Percentiles rank a stretch among this genome's conserved stretches.
Evolutionary conservation across 1,140 invertebrate genomes (phyloP).

Genomic region (Drosophila jambulina): DNA sequence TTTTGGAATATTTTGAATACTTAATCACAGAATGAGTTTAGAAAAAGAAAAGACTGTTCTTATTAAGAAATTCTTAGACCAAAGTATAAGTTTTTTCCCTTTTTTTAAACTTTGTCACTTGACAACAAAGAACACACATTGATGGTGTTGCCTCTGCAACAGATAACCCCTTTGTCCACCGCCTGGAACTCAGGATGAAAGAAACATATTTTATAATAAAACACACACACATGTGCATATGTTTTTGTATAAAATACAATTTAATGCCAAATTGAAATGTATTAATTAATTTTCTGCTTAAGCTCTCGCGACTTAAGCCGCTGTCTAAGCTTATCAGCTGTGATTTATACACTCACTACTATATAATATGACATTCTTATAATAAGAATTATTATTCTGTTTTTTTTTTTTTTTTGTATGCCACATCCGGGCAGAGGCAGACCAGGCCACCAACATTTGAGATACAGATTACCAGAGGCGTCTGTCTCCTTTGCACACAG

Average conservation of each 20-base stretch:
- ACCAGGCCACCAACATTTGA: slow-evolving; percentile 60
- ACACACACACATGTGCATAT: background rate
- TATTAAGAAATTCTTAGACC: background rate
- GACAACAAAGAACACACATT: slow-evolving; percentile 64
- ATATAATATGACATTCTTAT: slow-evolving; percentile 49
- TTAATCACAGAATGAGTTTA: no score
- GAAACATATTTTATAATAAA: slow-evolving; percentile 1
- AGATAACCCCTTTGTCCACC: slow-evolving; percentile 77
- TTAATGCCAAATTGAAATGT: slow-evolving; percentile 78
- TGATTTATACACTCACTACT: slow-evolving; percentile 61
- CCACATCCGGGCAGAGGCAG: slow-evolving; percentile 74
- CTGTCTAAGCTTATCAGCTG: slow-evolving; percentile 60
- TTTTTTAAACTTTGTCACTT: slow-evolving; percentile 16
- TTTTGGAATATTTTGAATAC: no score
- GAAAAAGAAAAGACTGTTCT: background rate
- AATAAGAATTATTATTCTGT: slow-evolving; percentile 31
- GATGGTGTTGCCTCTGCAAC: slow-evolving; percentile 41
- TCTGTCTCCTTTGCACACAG: slow-evolving; percentile 1
- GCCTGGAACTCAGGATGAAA: slow-evolving; percentile 15
- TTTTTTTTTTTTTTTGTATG: slow-evolving; percentile 55
- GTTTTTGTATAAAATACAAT: slow-evolving; percentile 42
- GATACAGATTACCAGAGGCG: slow-evolving; percentile 59
- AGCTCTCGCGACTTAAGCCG: background rate
- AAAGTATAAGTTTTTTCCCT: background rate
- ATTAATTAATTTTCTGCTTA: slow-evolving; percentile 62